Percentiles rank a stretch among this genome's conserved stretches.
phyloP scores from a whole-genome alignment of 2,113 vertebrate genomes.

The Columba janthina region DNA sequence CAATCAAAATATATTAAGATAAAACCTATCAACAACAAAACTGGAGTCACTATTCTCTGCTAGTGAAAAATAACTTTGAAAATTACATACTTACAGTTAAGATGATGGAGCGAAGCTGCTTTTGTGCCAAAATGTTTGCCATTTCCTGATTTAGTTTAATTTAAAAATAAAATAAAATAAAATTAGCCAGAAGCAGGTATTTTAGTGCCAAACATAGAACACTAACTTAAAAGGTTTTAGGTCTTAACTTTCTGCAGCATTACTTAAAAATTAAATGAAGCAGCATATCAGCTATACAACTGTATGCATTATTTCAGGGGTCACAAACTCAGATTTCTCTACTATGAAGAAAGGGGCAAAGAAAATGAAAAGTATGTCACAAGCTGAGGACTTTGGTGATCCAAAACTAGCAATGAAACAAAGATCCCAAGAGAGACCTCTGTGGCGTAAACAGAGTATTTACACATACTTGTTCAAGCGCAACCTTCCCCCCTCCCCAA shows the following conservation, averaged over 20 bases:
- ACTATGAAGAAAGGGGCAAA: neutral
- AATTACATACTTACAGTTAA: conserved; percentile 85
- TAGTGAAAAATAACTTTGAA: neutral
- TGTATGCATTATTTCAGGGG: neutral
- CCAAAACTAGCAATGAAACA: neutral
- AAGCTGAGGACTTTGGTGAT: neutral
- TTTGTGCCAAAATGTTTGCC: conserved; percentile 96
- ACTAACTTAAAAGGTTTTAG: neutral
- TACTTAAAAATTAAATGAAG: neutral
- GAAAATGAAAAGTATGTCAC: neutral
- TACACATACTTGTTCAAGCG: neutral
- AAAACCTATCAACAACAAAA: neutral
- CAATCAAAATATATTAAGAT: neutral
- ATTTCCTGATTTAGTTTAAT: conserved; percentile 84
- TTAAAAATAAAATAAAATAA: neutral
- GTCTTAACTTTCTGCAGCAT: conserved; percentile 4
- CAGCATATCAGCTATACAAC: fast-evolving
- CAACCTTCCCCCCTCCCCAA: neutral
- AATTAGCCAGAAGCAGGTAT: neutral
- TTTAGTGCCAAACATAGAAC: neutral
- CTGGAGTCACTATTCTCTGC: neutral
- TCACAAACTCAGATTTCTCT: neutral
- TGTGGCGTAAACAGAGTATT: neutral
- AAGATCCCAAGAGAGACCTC: neutral
- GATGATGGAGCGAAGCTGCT: conserved; percentile 94